Conservation (phyloP, 2,888 invertebrate genomes). For the Phyto melanocephala region DNA sequence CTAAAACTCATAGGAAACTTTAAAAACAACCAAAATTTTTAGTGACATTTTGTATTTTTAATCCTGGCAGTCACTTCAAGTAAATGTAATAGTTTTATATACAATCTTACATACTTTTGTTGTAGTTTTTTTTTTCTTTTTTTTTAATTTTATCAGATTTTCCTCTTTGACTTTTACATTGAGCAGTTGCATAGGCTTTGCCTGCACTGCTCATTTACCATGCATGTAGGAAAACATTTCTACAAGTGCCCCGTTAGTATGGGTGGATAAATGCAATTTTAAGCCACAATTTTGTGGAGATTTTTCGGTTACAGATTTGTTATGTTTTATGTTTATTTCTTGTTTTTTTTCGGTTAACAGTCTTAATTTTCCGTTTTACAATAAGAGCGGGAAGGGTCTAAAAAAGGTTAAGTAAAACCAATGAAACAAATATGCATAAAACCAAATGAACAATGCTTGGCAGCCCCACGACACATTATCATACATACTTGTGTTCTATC, state of each 20-base stretch:
- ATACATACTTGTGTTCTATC: not conserved
- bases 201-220: too few species aligned
- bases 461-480: not conserved
- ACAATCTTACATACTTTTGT: not conserved
- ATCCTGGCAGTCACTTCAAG: slow-evolving; percentile 8
- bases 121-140: not conserved
- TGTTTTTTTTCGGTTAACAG: slow-evolving; percentile 24
- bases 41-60: slow-evolving; percentile 29
- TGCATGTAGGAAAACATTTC: not conserved
- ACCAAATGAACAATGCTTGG: slow-evolving; percentile 34
- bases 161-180: too few species aligned
- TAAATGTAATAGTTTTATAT: not conserved
- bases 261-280: slow-evolving; percentile 48
- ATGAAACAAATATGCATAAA: slow-evolving; percentile 53
- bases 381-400: too few species aligned
- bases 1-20: not conserved
- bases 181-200: not conserved
- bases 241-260: not conserved
- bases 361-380: slow-evolving; percentile 23
- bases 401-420: slow-evolving; percentile 16
- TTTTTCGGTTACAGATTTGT: slow-evolving; percentile 29
- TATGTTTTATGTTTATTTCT: slow-evolving; percentile 38
- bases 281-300: slow-evolving; percentile 58
- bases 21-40: slow-evolving; percentile 8
- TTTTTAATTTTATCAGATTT: too few species aligned